Base-by-base conservation (phyloP, 2,797 vertebrate genomes). In the Bucorvus abyssinicus region DNA sequence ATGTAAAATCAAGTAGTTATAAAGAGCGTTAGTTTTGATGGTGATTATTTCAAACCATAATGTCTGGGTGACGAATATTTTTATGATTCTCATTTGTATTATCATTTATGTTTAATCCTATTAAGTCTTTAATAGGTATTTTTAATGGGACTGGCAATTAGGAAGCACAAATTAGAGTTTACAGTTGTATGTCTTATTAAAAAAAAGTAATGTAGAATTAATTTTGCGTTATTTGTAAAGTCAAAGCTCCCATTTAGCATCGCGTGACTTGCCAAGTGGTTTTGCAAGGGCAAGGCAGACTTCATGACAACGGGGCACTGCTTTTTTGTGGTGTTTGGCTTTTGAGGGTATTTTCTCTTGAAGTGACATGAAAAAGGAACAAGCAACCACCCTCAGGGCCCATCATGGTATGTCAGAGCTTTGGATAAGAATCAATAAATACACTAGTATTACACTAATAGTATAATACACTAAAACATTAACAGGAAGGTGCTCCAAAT, bases 321-420 rank as follows among this genome's bases (percentile, higher is more conserved):
- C 3, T 10, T 69, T 65, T 45, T 49, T 81, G 9, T 45, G 22
- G 13, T 5, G 81, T 92, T 81, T 9, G 17, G 1, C 1, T 27
- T 86, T 96, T 2, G 1, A 23, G 1, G 0, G 2, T n/a, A 3
- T 57, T 71, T 79, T 75, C 1, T 78, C 75, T 77, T 5, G 2
- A 89, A 81, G 38, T 30, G 12, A 3, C 63, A 12, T 42, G 23
- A 60, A 45, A 69, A 84, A 74, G 5, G 12, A 57, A 42, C 3
- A 2, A 36, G 10, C 9, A 76, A 22, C 1, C 2, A 9, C 8
- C 63, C 19, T 56, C 17, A 26, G n/a, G 13, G 22, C 1, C 8
- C 53, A 65, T 75, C 10, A 42, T 18, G 64, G 3, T 16, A 47
- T 7, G 19, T 27, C 18, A 56, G 26, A 73, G 26, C 10, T 81